Evolutionary conservation across 2,888 invertebrate species (phyloP).

Genomic region (Hydrotaea diabolus): DNA sequence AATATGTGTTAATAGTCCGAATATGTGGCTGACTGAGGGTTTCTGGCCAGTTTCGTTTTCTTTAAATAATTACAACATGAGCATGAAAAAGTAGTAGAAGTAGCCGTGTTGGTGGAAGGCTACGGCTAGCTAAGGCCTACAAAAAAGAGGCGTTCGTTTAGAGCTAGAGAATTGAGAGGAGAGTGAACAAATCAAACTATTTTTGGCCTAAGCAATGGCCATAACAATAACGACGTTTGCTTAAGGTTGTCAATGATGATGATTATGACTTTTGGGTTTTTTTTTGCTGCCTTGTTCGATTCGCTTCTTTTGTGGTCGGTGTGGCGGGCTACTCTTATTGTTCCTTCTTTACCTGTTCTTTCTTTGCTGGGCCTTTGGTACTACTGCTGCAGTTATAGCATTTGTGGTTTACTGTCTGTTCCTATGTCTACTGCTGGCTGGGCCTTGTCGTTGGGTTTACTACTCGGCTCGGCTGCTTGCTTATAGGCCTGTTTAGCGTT

Average conservation of each 20-base stretch:
- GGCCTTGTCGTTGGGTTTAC: neutral
- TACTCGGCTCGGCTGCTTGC: neutral
- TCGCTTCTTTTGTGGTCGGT: neutral
- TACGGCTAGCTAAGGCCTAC: too few relatives aligned
- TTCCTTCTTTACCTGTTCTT: neutral
- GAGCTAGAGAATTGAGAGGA: conserved; percentile 2
- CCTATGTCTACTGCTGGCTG: neutral
- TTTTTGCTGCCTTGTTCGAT: conserved; percentile 4
- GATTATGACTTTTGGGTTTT: conserved; percentile 26
- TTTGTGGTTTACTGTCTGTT: neutral
- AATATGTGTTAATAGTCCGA: neutral
- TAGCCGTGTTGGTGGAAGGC: too few relatives aligned
- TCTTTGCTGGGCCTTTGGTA: neutral
- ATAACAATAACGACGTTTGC: neutral
- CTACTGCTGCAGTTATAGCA: neutral
- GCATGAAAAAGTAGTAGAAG: neutral
- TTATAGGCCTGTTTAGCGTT: neutral
- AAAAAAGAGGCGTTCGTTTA: neutral
- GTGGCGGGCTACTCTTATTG: neutral
- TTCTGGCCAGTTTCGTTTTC: conserved; percentile 20
- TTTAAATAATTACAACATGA: conserved; percentile 17
- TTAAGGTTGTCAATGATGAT: conserved; percentile 1
- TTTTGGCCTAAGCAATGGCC: conserved; percentile 8
- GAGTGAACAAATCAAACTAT: conserved; percentile 1
- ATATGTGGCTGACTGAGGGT: neutral